These are phyloP conservation scores for Samia ricini DNA, from an alignment of 1,140 invertebrate species.

Conservation along the genomic window DNA sequence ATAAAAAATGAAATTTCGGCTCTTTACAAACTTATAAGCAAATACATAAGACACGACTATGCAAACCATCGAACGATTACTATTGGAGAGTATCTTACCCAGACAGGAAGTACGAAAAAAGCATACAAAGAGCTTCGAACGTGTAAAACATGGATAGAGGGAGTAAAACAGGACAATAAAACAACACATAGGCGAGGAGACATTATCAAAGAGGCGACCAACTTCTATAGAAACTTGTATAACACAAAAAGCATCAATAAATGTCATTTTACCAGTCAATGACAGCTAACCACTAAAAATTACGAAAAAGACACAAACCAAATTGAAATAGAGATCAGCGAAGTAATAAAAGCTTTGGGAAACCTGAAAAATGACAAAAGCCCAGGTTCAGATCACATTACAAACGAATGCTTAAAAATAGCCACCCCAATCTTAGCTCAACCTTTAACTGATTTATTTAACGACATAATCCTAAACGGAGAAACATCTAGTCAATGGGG, in stretches of 20 bases:
- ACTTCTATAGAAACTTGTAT: slow-evolving; percentile 15
- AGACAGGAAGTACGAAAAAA: slow-evolving; percentile 7
- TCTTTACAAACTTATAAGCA: slow-evolving; percentile 5
- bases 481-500: slow-evolving; percentile 8
- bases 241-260: neutral
- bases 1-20: slow-evolving; percentile 7
- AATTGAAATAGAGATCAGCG: slow-evolving; percentile 7
- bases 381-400: slow-evolving; percentile 10
- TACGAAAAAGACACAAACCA: too few species aligned
- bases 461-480: slow-evolving; percentile 5
- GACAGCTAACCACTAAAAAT: neutral
- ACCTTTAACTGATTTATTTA: slow-evolving; percentile 12
- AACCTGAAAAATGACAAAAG: slow-evolving; percentile 15
- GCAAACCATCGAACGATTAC: slow-evolving; percentile 1
- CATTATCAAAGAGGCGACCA: slow-evolving; percentile 10
- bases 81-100: neutral
- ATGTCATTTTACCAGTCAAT: neutral
- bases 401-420: slow-evolving; percentile 14
- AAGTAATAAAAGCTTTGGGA: slow-evolving; percentile 10
- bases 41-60: slow-evolving; percentile 14
- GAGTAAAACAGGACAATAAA: neutral
- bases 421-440: neutral
- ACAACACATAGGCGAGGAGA: neutral
- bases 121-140: slow-evolving; percentile 6
- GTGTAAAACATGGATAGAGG: slow-evolving; percentile 13